Evolutionary conservation across 1,140 invertebrate genomes (phyloP), one percentile per base, ranked within the genome.

Genomic region (Chionoecetes opilio): DNA sequence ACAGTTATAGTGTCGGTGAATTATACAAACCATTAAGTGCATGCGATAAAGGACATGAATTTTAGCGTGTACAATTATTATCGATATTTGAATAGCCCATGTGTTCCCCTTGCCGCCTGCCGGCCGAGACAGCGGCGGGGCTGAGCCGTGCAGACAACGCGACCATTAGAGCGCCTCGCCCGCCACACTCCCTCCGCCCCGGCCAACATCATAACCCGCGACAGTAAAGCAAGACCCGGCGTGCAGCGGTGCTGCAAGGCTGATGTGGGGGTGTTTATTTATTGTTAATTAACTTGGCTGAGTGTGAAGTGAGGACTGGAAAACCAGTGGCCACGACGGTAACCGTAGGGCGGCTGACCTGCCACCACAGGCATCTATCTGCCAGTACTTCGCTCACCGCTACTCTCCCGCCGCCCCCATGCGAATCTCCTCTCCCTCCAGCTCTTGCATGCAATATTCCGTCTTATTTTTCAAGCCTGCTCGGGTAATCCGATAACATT

Each of bases 251-350:
- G 32, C 2, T 37, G 37, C n/a, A 41, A 38, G 93, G 85, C 86
- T 89, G 86, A 89, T 94, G 93, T 89, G 35, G 85, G 46, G 82
- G 82, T 90, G 93, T 94, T 90, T 90, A 94, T 94, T 94, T 85
- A 90, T 91, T 94, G 93, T 94, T 90, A 90, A 94, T 94, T 94
- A 94, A 90, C 93, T 91, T 31, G 93, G 87, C 31, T 94, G 93
- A 84, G 32, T 89, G 93, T 89, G 93, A 53, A 82, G 86, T 38
- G 53, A 32, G 53, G 85, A 82, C 46, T 38, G 26, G 29, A 75
- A 94, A 75, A 37, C 86, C 86, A 31, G 86, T 63, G 53, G 86
- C 11, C 53, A 53, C 3, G 32, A 89, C 31, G 41, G 35, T 94
- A 46, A 93, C 38, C 38, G 82, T 29, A 32, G 86, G 35, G 37